Conservation (phyloP, 2,113 vertebrate genomes). For the Calidris pugnax region DNA sequence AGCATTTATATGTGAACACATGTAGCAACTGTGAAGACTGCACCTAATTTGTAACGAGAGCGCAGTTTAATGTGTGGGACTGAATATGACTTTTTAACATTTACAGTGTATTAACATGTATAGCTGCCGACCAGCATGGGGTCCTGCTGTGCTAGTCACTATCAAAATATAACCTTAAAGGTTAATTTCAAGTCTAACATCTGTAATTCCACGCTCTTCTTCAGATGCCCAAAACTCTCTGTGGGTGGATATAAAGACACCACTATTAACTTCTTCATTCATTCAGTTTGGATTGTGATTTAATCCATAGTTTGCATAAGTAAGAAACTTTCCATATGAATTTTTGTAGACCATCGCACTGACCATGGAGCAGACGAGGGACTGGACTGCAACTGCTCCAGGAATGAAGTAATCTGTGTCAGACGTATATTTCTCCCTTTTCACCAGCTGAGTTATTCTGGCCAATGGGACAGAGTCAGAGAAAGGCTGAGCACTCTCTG, state of each 20-base stretch:
- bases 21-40: background rate
- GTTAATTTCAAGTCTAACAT: constrained; percentile 1
- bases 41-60: background rate
- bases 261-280: background rate
- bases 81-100: background rate
- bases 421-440: background rate
- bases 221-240: background rate
- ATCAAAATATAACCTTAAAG: constrained; percentile 15
- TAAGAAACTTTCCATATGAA: background rate
- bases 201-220: background rate
- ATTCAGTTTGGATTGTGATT: background rate
- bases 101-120: background rate
- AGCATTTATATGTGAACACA: background rate
- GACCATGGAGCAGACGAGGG: background rate
- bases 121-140: background rate
- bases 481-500: background rate
- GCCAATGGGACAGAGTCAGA: background rate
- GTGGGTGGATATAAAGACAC: background rate
- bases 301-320: background rate
- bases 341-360: background rate
- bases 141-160: background rate
- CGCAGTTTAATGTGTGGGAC: background rate
- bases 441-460: background rate
- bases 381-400: background rate
- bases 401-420: background rate